These are phyloP conservation scores for Crotophaga sulcirostris DNA, from an alignment of 2,113 vertebrate species.

Conservation along the genomic window DNA sequence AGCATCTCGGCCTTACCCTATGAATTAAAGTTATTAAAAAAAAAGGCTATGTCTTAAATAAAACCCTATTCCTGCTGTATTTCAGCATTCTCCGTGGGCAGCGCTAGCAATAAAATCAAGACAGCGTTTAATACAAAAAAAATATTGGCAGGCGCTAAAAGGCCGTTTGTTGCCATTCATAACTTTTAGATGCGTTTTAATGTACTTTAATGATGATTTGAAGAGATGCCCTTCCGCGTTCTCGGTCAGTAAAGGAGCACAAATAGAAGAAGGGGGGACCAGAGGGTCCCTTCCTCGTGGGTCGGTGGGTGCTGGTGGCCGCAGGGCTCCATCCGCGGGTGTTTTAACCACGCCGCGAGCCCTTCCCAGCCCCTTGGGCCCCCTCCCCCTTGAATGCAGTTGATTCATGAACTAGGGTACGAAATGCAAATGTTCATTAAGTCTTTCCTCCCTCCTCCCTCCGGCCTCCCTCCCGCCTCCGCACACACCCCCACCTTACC, in stretches of 20 bases:
- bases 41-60: neutral
- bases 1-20: neutral
- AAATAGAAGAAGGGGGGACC: neutral
- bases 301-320: neutral
- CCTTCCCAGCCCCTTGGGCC: neutral
- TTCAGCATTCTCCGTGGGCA: conserved; percentile 38
- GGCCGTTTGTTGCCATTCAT: conserved; percentile 34
- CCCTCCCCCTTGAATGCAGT: neutral
- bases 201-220: neutral
- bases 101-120: conserved; percentile 25
- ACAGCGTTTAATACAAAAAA: conserved; percentile 36
- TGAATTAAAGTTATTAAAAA: neutral
- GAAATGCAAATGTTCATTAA: conserved; percentile 51
- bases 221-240: neutral
- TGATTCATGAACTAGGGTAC: conserved; percentile 20
- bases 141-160: conserved; percentile 39
- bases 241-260: neutral
- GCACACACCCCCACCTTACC: neutral
- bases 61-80: neutral
- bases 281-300: rapidly evolving
- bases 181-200: conserved; percentile 29
- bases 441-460: neutral
- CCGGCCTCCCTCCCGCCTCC: neutral
- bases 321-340: neutral
- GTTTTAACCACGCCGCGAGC: neutral